These are phyloP conservation scores for Paramacrobiotus metropolitanus DNA, from an alignment of 1,140 invertebrate genomes.

Conservation along the genomic window DNA sequence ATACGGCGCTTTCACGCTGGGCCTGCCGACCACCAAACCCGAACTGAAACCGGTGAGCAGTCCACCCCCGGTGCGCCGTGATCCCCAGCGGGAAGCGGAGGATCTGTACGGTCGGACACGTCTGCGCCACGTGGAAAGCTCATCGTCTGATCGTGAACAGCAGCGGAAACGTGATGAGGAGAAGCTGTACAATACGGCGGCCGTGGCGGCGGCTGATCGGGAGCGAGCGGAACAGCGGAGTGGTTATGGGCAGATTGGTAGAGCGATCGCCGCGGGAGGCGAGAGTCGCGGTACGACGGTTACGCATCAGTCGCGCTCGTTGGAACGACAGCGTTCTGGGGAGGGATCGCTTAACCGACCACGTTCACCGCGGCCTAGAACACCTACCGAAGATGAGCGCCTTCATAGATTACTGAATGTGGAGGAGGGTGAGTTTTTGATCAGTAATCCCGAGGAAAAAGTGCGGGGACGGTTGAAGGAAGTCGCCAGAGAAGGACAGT, in stretches of 20 bases:
- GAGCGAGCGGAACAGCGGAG: too few species aligned
- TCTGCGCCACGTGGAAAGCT: not conserved
- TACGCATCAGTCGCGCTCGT: too few species aligned
- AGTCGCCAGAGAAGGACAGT: not conserved
- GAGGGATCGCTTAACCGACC: not conserved
- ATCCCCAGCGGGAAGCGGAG: not conserved
- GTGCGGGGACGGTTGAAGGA: not conserved
- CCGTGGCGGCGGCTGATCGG: too few species aligned
- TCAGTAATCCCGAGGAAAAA: not conserved
- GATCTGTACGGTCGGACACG: not conserved
- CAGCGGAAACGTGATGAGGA: not conserved
- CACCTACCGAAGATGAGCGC: not conserved
- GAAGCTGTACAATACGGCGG: not conserved
- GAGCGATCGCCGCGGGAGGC: too few species aligned
- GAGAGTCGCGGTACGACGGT: too few species aligned
- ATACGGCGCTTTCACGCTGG: not conserved
- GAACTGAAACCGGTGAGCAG: not conserved
- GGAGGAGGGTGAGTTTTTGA: not conserved
- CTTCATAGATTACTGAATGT: not conserved
- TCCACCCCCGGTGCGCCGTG: not conserved
- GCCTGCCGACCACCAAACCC: not conserved
- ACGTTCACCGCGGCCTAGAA: not conserved
- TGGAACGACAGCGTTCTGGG: not conserved
- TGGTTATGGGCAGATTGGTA: too few species aligned
- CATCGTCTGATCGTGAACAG: too few species aligned